phyloP scores from a whole-genome alignment of 1,140 invertebrate species.

The Zaprionus vittiger region DNA sequence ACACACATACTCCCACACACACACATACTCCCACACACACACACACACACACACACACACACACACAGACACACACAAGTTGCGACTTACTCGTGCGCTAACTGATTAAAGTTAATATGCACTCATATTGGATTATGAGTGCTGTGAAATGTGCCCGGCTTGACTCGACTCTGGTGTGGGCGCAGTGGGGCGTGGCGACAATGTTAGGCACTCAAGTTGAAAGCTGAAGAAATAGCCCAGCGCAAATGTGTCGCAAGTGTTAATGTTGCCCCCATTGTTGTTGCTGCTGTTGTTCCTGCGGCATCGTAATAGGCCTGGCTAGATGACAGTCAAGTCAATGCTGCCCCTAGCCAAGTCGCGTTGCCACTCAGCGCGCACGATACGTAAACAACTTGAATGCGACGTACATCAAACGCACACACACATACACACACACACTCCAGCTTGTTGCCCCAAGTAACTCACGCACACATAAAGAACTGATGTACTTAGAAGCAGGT shows the following conservation, averaged over 20 bases:
- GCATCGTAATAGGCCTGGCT: constrained; percentile 43
- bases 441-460: constrained; percentile 12
- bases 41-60: not conserved
- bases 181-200: constrained; percentile 21
- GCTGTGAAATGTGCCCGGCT: constrained; percentile 50
- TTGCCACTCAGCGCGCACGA: constrained; percentile 4
- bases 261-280: constrained; percentile 22
- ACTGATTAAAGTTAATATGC: constrained; percentile 81
- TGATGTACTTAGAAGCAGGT: constrained; percentile 28
- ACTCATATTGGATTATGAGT: constrained; percentile 59
- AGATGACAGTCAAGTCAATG: constrained; percentile 34
- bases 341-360: not conserved
- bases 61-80: not conserved
- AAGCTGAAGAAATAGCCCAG: constrained; percentile 64
- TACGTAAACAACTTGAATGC: constrained; percentile 23
- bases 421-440: not conserved
- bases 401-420: constrained; percentile 29
- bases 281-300: not conserved
- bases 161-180: not conserved
- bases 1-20: not conserved
- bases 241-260: constrained; percentile 39
- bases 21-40: too few species aligned
- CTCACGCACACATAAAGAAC: constrained; percentile 7
- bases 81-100: constrained; percentile 48
- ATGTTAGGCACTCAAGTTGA: constrained; percentile 68